Evolutionary conservation across 53 echinoderm and acorn worm genomes (phyloP), one percentile per base, ranked within the genome.

Genomic region (Patiria pectinifera): DNA sequence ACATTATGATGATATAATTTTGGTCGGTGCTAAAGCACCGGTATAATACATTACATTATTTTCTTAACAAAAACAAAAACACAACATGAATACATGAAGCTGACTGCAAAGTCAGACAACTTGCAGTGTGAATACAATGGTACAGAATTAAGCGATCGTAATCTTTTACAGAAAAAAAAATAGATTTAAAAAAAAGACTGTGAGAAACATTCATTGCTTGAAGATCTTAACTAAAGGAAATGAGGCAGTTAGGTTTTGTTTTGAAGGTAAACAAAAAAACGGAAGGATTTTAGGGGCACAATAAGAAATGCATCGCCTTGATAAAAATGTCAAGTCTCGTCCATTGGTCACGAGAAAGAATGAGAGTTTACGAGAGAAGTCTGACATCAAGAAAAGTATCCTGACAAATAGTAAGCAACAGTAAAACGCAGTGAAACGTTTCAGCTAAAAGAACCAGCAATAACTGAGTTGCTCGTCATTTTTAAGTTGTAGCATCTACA

Each of bases 81-180:
- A 90, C 35, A 35, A 35, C 35, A 90, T 90, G 90, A 90, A 90
- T 90, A 90, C 90, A 90, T 66, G 53, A 61, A 80, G 90, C 80
- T 48, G 90, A 90, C 90, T 80, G 80, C 80, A 81, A 72, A 63
- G 19, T n/a, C 69, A 69, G 90, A 58, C 80, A 11, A 66, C 90
- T 69, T 81, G 90, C 81, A 80, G 90, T 90, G 45, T 90, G 90
- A 90, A 90, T 90, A 90, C 90, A 90, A 44, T 35, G 35, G 35
- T 16, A 62, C 35, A 9, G 71, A 77, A 21, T 62, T 79, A 61
- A 22, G 69, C 69, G 61, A 90, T 90, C 66, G 46, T 63, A 77
- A 77, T 84, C n/a, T 62, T 53, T 26, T 63, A 84, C 58, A 84
- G 84, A 66, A 23, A 84, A 14, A 84, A 53, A 84, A 84, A 63